A percentile compares a stretch with the other conserved stretches of the same genome.
These are phyloP conservation scores for Gorsachius goisagi DNA, from an alignment of 2,113 vertebrate genomes.

Conservation along the genomic window DNA sequence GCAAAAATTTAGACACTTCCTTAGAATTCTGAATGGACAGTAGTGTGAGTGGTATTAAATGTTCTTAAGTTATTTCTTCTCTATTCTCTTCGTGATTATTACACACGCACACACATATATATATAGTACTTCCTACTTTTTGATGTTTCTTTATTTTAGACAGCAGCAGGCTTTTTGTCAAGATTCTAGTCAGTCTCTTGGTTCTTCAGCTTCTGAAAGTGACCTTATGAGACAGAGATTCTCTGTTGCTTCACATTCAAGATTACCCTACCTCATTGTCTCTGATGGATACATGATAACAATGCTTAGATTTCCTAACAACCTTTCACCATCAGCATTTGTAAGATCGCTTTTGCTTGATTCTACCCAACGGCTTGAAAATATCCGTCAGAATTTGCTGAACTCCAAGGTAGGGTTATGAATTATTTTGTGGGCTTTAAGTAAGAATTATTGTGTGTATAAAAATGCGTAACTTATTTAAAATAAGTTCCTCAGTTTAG, in stretches of 20 bases:
- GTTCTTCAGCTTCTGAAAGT: constrained; percentile 82
- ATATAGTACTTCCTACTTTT: neutral
- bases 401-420: constrained; percentile 74
- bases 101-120: no score
- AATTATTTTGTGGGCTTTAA: neutral
- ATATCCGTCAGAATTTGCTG: constrained; percentile 52
- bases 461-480: neutral
- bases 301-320: constrained; percentile 76
- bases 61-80: neutral
- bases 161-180: constrained; percentile 66
- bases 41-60: neutral
- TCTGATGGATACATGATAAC: constrained; percentile 96
- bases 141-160: constrained; percentile 69
- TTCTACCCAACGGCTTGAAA: constrained; percentile 80
- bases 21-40: neutral
- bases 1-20: neutral
- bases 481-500: rapidly evolving
- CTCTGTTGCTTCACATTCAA: constrained; percentile 89
- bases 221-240: constrained; percentile 89
- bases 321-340: constrained; percentile 76
- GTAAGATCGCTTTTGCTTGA: constrained; percentile 81
- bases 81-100: neutral
- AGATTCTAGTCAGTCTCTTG: constrained; percentile 75
- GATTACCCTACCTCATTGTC: constrained; percentile 84
- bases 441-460: neutral